A percentile compares a stretch with the other conserved stretches of the same genome.
These are phyloP conservation scores for Meloidogyne chitwoodi DNA, from an alignment of 1,140 invertebrate genomes.

Conservation along the genomic window DNA sequence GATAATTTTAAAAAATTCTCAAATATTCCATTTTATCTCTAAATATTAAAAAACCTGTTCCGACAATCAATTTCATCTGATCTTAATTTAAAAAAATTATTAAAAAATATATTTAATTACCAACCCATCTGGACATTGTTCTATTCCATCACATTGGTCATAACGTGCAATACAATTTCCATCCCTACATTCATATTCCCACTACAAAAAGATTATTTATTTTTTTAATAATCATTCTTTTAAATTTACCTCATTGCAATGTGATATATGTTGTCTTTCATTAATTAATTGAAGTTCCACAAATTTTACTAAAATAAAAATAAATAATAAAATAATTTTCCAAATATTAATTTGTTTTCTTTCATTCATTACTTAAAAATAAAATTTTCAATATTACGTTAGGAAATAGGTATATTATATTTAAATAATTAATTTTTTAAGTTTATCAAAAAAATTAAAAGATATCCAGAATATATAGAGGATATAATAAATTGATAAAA, in stretches of 20 bases:
- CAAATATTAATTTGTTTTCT: not conserved
- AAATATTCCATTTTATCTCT: not conserved
- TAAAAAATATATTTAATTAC: not conserved
- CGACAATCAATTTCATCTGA: conserved; percentile 70
- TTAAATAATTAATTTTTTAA: too few relatives aligned
- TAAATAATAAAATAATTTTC: not conserved
- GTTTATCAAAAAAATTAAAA: too few relatives aligned
- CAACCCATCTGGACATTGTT: conserved; percentile 78
- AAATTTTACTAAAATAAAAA: not conserved
- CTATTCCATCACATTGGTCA: conserved; percentile 88
- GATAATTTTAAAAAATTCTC: too few relatives aligned
- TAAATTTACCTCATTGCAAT: not conserved
- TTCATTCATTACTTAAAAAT: not conserved
- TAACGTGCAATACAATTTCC: conserved; percentile 88
- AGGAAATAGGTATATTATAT: too few relatives aligned
- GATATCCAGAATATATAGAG: too few relatives aligned
- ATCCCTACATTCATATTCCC: conserved; percentile 67
- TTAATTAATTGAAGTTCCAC: not conserved
- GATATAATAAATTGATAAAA: too few relatives aligned
- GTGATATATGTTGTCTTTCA: not conserved
- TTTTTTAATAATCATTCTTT: not conserved
- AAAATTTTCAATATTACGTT: too few relatives aligned
- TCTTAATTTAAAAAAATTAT: conserved; percentile 40
- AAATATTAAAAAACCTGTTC: not conserved
- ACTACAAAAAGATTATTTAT: not conserved